These are phyloP conservation scores for Pogonocherus hispidulus DNA, from an alignment of 2,888 invertebrate genomes.

Conservation along the genomic window DNA sequence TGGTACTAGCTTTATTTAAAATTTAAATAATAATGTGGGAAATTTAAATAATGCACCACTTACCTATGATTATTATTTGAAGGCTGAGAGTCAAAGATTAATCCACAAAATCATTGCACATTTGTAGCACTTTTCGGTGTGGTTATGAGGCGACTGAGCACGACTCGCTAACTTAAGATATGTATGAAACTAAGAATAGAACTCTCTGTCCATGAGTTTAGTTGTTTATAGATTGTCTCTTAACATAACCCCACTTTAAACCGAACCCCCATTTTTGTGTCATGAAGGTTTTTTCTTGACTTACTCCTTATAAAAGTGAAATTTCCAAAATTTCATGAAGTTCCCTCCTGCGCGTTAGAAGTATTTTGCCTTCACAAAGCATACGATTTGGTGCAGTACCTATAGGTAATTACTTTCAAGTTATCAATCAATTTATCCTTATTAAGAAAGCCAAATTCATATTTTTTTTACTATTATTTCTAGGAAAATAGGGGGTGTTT, in stretches of 20 bases:
- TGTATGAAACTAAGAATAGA: slow-evolving; percentile 67
- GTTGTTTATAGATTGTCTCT: slow-evolving; percentile 65
- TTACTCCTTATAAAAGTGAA: not conserved
- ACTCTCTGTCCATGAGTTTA: slow-evolving; percentile 66
- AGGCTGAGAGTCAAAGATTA: slow-evolving; percentile 42
- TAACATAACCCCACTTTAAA: slow-evolving; percentile 63
- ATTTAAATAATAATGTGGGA: not conserved
- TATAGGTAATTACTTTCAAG: too few species aligned
- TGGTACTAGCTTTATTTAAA: not conserved
- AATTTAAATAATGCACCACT: slow-evolving; percentile 15
- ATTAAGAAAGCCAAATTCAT: too few species aligned
- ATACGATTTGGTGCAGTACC: slow-evolving; percentile 9
- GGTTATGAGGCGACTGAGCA: slow-evolving; percentile 56
- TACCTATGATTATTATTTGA: slow-evolving; percentile 24
- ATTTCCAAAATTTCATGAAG: not conserved
- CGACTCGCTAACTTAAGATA: slow-evolving; percentile 62
- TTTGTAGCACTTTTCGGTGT: slow-evolving; percentile 58
- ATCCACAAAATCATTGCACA: slow-evolving; percentile 62
- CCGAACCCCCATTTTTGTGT: slow-evolving; percentile 47
- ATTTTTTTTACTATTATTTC: too few species aligned
- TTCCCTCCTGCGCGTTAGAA: slow-evolving; percentile 10
- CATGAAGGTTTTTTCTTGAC: slow-evolving; percentile 42
- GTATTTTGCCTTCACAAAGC: not conserved
- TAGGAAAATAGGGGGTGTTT: too few species aligned
- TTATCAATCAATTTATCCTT: too few species aligned